phyloP scores from a whole-genome alignment of 1,140 invertebrate genomes.

The Trachymyrmex septentrionalis region DNA sequence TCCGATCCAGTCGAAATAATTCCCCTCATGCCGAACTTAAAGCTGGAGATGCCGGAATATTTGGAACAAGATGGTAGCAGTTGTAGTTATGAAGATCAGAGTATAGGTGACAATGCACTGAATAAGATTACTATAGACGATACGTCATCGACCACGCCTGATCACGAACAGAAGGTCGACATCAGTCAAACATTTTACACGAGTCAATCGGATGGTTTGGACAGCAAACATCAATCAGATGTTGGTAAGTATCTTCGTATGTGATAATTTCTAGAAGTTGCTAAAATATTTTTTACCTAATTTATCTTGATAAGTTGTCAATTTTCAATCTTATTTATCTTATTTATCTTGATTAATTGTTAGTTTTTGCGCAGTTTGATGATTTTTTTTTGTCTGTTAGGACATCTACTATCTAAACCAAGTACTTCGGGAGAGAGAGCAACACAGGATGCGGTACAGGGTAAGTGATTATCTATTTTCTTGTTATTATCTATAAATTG shows the following conservation, averaged over 20 bases:
- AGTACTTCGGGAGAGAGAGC: slow-evolving; percentile 85
- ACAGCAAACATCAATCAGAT: slow-evolving; percentile 82
- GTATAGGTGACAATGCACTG: slow-evolving; percentile 79
- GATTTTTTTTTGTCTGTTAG: slow-evolving; percentile 78
- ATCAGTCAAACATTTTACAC: slow-evolving; percentile 86
- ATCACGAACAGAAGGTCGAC: slow-evolving; percentile 84
- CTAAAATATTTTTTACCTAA: neutral
- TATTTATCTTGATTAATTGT: slow-evolving; percentile 31
- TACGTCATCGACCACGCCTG: slow-evolving; percentile 78
- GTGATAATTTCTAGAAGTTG: slow-evolving; percentile 39
- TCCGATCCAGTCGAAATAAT: slow-evolving; percentile 86
- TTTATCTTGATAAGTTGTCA: too few species aligned
- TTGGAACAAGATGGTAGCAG: slow-evolving; percentile 85
- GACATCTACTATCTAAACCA: slow-evolving; percentile 85
- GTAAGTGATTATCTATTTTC: slow-evolving; percentile 81
- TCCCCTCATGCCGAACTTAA: slow-evolving; percentile 86
- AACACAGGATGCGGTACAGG: slow-evolving; percentile 85
- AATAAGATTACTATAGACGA: slow-evolving; percentile 83
- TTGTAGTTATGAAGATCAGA: slow-evolving; percentile 86
- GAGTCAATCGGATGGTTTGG: slow-evolving; percentile 83
- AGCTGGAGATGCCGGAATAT: slow-evolving; percentile 86
- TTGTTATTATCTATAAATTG: slow-evolving; percentile 37
- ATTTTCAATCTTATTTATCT: slow-evolving; percentile 10
- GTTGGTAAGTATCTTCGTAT: slow-evolving; percentile 79
- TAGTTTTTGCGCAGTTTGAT: neutral